Percentiles rank a stretch among this genome's conserved stretches.
Evolutionary conservation across 2,888 invertebrate species (phyloP).

Genomic region (Tipula confusa): DNA sequence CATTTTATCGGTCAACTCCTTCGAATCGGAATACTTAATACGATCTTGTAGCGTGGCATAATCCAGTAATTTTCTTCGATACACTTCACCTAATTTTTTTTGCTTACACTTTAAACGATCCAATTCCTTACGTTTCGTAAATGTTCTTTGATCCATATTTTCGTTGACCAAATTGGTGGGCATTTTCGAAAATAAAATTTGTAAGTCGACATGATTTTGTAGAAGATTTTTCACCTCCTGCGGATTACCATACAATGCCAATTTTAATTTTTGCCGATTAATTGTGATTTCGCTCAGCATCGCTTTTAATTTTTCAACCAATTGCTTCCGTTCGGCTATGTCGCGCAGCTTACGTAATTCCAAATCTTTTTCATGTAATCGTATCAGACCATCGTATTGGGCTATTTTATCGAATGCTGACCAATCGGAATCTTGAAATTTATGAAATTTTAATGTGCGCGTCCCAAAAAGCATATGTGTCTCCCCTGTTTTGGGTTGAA

Average conservation of each 20-base stretch:
- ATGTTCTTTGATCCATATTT: slow-evolving; percentile 47
- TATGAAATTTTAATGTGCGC: slow-evolving; percentile 43
- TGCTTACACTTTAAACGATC: slow-evolving; percentile 44
- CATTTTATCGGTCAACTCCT: slow-evolving; percentile 43
- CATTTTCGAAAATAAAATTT: slow-evolving; percentile 46
- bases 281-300: slow-evolving; percentile 43
- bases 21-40: slow-evolving; percentile 45
- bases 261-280: slow-evolving; percentile 44
- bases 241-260: slow-evolving; percentile 41
- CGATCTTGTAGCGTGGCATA: slow-evolving; percentile 43
- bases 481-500: slow-evolving; percentile 31
- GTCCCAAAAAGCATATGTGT: slow-evolving; percentile 47
- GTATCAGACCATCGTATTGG: slow-evolving; percentile 38
- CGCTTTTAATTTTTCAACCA: neutral
- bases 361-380: slow-evolving; percentile 33
- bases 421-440: slow-evolving; percentile 46
- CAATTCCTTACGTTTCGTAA: slow-evolving; percentile 46
- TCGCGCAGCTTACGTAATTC: slow-evolving; percentile 31
- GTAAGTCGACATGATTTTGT: slow-evolving; percentile 45
- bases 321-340: slow-evolving; percentile 25
- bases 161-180: slow-evolving; percentile 45
- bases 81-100: slow-evolving; percentile 40
- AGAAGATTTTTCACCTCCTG: slow-evolving; percentile 44
- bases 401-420: slow-evolving; percentile 42
- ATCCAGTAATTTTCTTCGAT: slow-evolving; percentile 41